phyloP scores from a whole-genome alignment of 2,797 vertebrate genomes.

The Pseudochirops corinnae region DNA sequence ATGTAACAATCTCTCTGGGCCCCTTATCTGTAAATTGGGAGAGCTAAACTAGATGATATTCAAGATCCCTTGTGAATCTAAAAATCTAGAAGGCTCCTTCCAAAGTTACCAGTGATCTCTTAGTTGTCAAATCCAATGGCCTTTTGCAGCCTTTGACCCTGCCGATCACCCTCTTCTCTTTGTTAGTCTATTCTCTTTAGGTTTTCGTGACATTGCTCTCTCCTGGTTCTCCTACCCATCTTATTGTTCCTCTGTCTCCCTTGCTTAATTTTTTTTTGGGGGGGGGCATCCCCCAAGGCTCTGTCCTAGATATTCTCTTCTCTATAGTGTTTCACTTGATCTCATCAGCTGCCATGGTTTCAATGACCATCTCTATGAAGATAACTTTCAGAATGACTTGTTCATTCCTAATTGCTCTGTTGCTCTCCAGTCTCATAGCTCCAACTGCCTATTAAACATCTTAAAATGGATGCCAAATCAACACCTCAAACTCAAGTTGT shows the following conservation, averaged over 20 bases:
- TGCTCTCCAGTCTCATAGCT: background rate
- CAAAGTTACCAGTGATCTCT: background rate
- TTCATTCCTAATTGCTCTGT: background rate
- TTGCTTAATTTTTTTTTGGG: background rate
- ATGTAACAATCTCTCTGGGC: background rate
- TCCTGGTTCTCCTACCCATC: background rate
- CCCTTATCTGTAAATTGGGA: background rate
- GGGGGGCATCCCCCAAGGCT: background rate
- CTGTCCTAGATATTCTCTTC: background rate
- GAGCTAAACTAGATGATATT: background rate
- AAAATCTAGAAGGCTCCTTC: background rate
- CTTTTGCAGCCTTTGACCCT: background rate
- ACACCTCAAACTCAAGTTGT: background rate
- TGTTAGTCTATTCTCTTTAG: background rate
- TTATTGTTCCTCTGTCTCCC: background rate
- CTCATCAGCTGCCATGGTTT: background rate
- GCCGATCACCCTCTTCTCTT: background rate
- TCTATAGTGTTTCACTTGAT: background rate
- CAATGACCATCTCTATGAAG: background rate
- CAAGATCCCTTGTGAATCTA: background rate
- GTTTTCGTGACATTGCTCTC: background rate
- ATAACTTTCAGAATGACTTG: background rate
- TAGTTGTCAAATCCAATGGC: background rate
- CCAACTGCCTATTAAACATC: background rate
- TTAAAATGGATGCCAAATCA: background rate